Base-by-base conservation (phyloP, 2,113 vertebrate genomes). In the Cheilinus undulatus region DNA sequence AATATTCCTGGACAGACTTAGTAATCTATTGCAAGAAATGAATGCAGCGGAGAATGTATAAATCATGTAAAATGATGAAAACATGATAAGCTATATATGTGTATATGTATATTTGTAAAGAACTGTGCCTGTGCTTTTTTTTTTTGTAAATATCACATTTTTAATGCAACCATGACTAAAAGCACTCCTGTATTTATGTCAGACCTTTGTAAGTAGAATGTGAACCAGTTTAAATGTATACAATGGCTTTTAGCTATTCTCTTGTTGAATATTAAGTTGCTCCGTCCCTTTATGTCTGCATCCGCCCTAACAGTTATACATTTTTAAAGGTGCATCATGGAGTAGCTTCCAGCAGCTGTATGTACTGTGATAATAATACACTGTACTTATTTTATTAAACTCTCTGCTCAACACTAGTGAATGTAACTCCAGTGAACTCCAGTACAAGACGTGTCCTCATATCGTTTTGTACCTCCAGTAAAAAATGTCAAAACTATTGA, bases 1-100 rank as follows among this genome's bases (percentile, higher is more conserved):
- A 11, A 59, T 26, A 40, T 94, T 94, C 78, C 40, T 76, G 12
- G 0, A 65, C 0, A 80, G 24, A 53, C 67, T 94, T 26, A 11
- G 4, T 0, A 4, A 0, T 0, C 66, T 92, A 43, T 56, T 94
- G 89, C 0, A 87, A 78, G 28, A 46, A 42, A 11, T 73, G 6
- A 22, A 0, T 11, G 0, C 3, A 26, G 0, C 0, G 19, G 10
- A 19, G 17, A 42, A 6, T 42, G 19, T 5, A 17, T 1, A 7
- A 0, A 10, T 11, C 14, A 63, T 1, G 5, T 78, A 32, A 73
- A 10, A 34, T 22, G 15, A 26, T 84, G 70, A 79, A 42, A 80
- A 81, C 70, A 82, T 2, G 64, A 7, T 50, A 40, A 79, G 30
- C 19, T 71, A 43, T 13, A 40, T 23, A 13, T 77, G 8, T 79